phyloP scores from a whole-genome alignment of 2,888 invertebrate genomes.

The Dascillus cervinus region DNA sequence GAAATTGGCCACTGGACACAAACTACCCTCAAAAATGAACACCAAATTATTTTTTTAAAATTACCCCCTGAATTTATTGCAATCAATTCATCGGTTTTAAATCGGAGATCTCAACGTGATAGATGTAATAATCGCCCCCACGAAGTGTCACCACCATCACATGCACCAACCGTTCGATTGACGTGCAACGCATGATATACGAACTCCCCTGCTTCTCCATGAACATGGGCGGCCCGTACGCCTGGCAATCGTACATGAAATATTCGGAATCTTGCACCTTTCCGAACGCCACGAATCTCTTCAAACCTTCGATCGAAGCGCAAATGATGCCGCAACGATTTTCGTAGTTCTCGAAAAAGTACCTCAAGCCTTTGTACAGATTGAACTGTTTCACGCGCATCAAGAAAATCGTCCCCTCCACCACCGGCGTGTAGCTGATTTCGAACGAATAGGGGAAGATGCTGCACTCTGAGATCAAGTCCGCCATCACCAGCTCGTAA shows the following conservation, averaged over 20 bases:
- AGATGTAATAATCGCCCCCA: constrained; percentile 40
- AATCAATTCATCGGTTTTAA: constrained; percentile 22
- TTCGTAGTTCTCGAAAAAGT: constrained; percentile 48
- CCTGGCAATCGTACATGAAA: constrained; percentile 62
- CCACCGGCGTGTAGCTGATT: constrained; percentile 49
- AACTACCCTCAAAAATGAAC: not conserved
- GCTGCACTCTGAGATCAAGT: constrained; percentile 48
- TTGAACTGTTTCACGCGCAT: constrained; percentile 51
- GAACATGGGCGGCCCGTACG: constrained; percentile 54
- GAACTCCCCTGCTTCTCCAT: constrained; percentile 46
- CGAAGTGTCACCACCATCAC: constrained; percentile 53
- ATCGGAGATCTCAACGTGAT: constrained; percentile 31
- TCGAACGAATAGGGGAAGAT: constrained; percentile 53
- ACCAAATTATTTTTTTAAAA: no score
- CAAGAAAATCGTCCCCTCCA: constrained; percentile 57
- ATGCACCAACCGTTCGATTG: constrained; percentile 52
- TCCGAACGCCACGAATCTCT: constrained; percentile 34
- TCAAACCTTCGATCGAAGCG: constrained; percentile 44
- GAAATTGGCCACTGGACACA: no score
- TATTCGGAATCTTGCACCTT: constrained; percentile 45
- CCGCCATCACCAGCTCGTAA: constrained; percentile 51
- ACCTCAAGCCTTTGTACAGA: constrained; percentile 52
- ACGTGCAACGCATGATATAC: constrained; percentile 50
- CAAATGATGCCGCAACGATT: constrained; percentile 50
- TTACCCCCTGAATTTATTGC: no score